Base-by-base conservation (phyloP, 2,797 vertebrate species). In the Siniperca scherzeri region DNA sequence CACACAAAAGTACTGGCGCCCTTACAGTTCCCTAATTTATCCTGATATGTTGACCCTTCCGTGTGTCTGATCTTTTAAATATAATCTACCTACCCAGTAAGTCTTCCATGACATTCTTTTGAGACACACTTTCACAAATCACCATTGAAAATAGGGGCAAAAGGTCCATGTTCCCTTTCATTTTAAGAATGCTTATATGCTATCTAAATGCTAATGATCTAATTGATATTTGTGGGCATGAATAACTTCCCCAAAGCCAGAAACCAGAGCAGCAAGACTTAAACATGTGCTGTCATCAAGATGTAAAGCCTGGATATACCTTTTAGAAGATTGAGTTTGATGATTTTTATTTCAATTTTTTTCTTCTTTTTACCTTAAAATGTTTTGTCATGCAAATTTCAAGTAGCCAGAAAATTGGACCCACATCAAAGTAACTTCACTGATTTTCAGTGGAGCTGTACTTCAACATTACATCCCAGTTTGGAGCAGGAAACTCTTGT, bases 181-280 rank as follows among this genome's bases (percentile, higher is more conserved):
- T 88, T 89, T 74, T 64, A 85, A 65, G 36, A 84, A 78, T 83
- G 75, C 38, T 42, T 82, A 44, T 74, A 76, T 78, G 80, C 89
- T 82, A 87, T 93, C 89, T 92, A 93, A 92, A 94, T 94, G 89
- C 87, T 91, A 94, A 93, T 92, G 82, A 91, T 81, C 85, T 90
- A 90, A 93, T 92, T 93, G 91, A 90, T 89, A 92, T 90, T 92
- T 92, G 82, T 86, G 78, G 66, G 67, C 80, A 92, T 85, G 87
- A 83, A 88, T 83, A 84, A 88, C 55, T 86, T 80, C 50, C 75
- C 27, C 38, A 80, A 72, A 89, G 62, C 69, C 66, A 80, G 55
- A 88, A 89, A 86, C 44, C 65, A 61, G 25, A 80, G 71, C 50
- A 68, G 81, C 21, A 22, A 48, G 52, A 60, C 78, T 81, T 70